Base-by-base conservation (phyloP, 2,797 vertebrate genomes). In the Mormyrus proboscirostris region DNA sequence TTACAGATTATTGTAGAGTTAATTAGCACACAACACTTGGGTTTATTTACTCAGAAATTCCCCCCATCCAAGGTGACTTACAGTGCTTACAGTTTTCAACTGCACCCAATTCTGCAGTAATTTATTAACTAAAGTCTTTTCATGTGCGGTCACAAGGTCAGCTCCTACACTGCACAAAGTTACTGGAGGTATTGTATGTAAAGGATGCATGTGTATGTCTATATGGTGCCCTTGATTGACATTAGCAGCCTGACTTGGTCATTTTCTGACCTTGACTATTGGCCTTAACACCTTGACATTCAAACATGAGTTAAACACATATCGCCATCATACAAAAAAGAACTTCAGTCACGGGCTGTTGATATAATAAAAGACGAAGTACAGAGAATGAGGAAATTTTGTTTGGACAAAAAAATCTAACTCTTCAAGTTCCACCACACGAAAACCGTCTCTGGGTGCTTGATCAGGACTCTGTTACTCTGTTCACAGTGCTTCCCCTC, bases 311-410 rank as follows among this genome's bases (percentile, higher is more conserved):
- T 85, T 89, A 38, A 50, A 51, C 41, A 16, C 22, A 4, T 38
- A 89, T 49, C 29, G 14, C 44, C 53, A 44, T n/a, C 53, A 19
- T 38, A 4, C 25, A 53, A 33, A 89, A 76, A 86, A 57, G 49
- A 83, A 62, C 41, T 47, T 89, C 49, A 53, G 84, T 89, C 49
- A 87, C 8, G 8, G 57, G 25, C 83, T 65, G 29, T 62, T 50
- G 44, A 65, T 76, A 47, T 76, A 87, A 87, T 44, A 87, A 86
- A 73, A 19, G 47, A 9, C 29, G 2, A 7, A 41, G 59, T 38
- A 73, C 38, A 33, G 87, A 65, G 89, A 90, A 90, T 88, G 89
- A 88, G 86, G 89, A 90, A 84, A 65, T 65, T 65, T 47, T 8
- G 12, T 59, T n/a, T 41, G 5, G 57, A 19, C 41, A 14, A n/a